Evolutionary conservation across 2,113 vertebrate genomes (phyloP).

Genomic region (Oncorhynchus mykiss): DNA sequence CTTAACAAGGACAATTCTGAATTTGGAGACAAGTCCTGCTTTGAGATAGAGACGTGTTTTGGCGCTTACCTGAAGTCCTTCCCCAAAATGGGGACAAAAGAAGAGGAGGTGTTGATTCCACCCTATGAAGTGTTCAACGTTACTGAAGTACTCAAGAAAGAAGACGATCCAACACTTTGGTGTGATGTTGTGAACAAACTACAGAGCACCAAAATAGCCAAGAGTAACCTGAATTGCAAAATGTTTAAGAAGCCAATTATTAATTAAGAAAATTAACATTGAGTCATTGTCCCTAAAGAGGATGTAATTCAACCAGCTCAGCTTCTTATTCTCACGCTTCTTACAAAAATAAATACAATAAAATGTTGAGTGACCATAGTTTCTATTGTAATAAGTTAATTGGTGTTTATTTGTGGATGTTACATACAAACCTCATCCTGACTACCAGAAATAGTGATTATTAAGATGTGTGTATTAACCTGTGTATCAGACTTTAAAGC

Average conservation of each 20-base stretch:
- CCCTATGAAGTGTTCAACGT: slow-evolving; percentile 11
- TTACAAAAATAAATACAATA: no score
- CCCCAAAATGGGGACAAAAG: neutral
- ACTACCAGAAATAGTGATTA: no score
- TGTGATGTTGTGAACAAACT: neutral
- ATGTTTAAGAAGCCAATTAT: no score
- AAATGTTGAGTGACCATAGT: no score
- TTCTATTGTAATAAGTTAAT: no score
- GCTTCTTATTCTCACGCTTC: neutral
- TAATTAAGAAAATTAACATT: no score
- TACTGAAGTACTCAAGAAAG: neutral
- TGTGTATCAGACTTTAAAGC: no score
- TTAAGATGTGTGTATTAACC: no score
- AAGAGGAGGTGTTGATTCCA: slow-evolving; percentile 18
- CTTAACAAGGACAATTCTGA: neutral
- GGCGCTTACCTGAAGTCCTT: neutral
- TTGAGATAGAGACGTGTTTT: slow-evolving; percentile 7
- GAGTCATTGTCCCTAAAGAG: no score
- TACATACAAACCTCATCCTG: no score
- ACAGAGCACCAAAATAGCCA: neutral
- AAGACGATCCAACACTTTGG: neutral
- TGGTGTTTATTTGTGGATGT: no score
- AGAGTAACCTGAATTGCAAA: no score
- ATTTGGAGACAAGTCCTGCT: neutral
- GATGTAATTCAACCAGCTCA: neutral